Evolutionary conservation across 2,797 vertebrate genomes (phyloP).

Genomic region (Poecilia velifera): DNA sequence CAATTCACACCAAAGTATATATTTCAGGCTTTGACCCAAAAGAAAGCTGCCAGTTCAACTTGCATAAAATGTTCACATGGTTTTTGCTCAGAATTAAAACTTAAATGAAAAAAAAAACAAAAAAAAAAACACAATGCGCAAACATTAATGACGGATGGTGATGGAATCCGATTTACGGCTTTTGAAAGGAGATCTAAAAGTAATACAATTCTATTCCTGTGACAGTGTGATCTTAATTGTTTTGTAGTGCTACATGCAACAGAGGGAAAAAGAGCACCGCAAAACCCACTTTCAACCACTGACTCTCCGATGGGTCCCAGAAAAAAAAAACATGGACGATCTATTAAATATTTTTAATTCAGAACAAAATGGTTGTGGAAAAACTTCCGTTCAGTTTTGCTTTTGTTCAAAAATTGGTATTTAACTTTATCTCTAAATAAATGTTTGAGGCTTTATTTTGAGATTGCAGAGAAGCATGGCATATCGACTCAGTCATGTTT

Average conservation of each 20-base stretch:
- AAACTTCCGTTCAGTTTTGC: neutral
- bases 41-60: constrained; percentile 51
- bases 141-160: neutral
- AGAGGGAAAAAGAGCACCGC: neutral
- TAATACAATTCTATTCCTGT: neutral
- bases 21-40: constrained; percentile 38
- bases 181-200: neutral
- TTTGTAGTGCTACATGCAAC: neutral
- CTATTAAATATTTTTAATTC: neutral
- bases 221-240: neutral
- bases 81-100: constrained; percentile 52
- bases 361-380: neutral
- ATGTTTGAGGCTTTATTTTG: neutral
- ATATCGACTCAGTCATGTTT: neutral
- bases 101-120: neutral
- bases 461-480: neutral
- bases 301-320: neutral
- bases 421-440: neutral
- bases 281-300: neutral
- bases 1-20: neutral
- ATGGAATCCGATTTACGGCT: neutral
- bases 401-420: neutral
- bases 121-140: neutral
- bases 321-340: neutral
- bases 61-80: constrained; percentile 70